Percentiles rank a stretch among this genome's conserved stretches.
Evolutionary conservation across 2,888 invertebrate species (phyloP).

Genomic region (Standfussiana lucernea): DNA sequence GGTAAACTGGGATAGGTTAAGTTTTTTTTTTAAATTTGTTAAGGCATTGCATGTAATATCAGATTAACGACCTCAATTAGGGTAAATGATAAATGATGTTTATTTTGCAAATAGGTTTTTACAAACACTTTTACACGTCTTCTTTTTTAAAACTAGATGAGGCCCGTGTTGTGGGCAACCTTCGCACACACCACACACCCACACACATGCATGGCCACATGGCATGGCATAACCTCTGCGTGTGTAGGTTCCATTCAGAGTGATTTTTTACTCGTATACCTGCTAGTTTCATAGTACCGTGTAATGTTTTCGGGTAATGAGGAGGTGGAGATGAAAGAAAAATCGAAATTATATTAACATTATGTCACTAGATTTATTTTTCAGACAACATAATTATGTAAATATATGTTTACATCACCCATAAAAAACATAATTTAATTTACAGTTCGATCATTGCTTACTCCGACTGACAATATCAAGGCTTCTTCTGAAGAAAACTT

Average conservation of each 20-base stretch:
- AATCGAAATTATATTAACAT: background rate
- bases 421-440: background rate
- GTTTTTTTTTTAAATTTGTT: too few relatives aligned
- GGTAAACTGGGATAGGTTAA: too few relatives aligned
- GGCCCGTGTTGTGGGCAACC: too few relatives aligned
- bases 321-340: background rate
- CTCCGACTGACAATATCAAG: background rate
- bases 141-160: too few relatives aligned
- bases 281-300: background rate
- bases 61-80: too few relatives aligned
- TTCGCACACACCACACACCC: too few relatives aligned
- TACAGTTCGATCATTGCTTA: conserved; percentile 1
- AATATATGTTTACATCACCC: background rate
- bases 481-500: conserved; percentile 3
- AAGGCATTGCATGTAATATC: too few relatives aligned
- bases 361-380: conserved; percentile 16
- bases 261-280: background rate
- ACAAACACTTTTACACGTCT: too few relatives aligned
- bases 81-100: too few relatives aligned
- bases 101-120: too few relatives aligned
- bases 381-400: background rate
- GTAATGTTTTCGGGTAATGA: background rate
- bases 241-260: background rate
- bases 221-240: background rate
- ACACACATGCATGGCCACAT: too few relatives aligned